Base-by-base conservation (phyloP, 2,888 invertebrate species). In the Chrysina gloriosa region DNA sequence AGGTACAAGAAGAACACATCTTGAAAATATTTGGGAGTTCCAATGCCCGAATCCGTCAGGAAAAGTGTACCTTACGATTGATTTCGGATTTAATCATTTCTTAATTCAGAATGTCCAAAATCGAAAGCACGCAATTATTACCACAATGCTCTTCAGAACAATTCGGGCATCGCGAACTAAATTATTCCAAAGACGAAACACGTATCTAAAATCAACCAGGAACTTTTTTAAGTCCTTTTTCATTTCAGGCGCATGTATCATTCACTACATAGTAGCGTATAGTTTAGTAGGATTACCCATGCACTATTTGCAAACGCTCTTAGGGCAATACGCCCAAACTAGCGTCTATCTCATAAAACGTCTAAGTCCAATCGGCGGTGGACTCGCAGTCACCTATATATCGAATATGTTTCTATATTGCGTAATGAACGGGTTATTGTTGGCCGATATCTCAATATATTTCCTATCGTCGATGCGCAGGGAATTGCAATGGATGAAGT, bases 311-410 rank as follows among this genome's bases (percentile, higher is more conserved):
- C 73, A 73, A 63, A 63, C 69, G 5, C 16, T 71, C 6, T 21
- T 75, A 14, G 75, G 75, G 6, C 75, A 75, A 48, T 75, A 75
- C 58, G 71, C 74, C 3, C 73, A 74, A 66, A 56, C 71, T 39
- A 68, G 72, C 2, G 65, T 67, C 1, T 63, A 67, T 3, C 42
- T 65, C 21, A 48, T 73, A 14, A 73, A 65, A 47, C 54, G 71
- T 50, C 54, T 75, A 36, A 63, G 68, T 34, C 75, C 75, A 0
- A 58, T 75, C 14, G 73, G 69, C 4, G 69, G 65, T 34, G 75
- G 75, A 6, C 50, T 73, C n/a, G 70, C 71, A 7, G 70, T 72
- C 29, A 16, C 69, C 1, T 61, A 70, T 11, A 39, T 71, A 6
- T n/a, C 70, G 11, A 64, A 65, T 11, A 67, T 70, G 6, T 34